phyloP scores from a whole-genome alignment of 1,140 invertebrate genomes.

The Sycophila sp. region DNA sequence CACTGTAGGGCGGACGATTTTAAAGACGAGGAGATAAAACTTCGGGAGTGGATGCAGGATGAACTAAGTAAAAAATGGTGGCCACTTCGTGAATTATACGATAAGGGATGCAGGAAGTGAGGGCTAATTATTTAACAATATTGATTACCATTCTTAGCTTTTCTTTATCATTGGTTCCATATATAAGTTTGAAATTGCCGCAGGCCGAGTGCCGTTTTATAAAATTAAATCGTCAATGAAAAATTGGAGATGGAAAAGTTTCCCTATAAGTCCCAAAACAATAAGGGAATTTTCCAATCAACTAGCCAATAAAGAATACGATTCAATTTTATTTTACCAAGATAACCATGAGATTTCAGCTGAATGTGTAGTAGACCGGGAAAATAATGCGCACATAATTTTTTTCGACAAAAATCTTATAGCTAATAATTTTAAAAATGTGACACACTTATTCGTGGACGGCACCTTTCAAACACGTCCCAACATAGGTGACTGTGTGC shows the following conservation, averaged over 20 bases:
- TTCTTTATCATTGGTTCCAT: no score
- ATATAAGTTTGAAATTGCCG: neutral
- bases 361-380: neutral
- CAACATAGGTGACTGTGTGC: neutral
- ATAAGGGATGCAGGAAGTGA: neutral
- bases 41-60: neutral
- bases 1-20: neutral
- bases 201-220: neutral
- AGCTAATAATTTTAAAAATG: neutral
- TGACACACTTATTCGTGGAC: neutral
- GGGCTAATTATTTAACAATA: neutral
- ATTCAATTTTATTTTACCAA: neutral
- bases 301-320: neutral
- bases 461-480: neutral
- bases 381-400: neutral
- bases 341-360: no score
- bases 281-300: neutral
- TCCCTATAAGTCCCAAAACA: neutral
- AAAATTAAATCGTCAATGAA: neutral
- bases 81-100: neutral
- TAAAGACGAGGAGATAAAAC: neutral
- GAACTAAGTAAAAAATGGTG: neutral
- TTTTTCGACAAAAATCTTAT: slow-evolving; percentile 1
- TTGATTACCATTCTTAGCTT: neutral
- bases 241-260: neutral